These are phyloP conservation scores for Apotomis betuletana DNA, from an alignment of 2,888 invertebrate genomes.

Conservation along the genomic window DNA sequence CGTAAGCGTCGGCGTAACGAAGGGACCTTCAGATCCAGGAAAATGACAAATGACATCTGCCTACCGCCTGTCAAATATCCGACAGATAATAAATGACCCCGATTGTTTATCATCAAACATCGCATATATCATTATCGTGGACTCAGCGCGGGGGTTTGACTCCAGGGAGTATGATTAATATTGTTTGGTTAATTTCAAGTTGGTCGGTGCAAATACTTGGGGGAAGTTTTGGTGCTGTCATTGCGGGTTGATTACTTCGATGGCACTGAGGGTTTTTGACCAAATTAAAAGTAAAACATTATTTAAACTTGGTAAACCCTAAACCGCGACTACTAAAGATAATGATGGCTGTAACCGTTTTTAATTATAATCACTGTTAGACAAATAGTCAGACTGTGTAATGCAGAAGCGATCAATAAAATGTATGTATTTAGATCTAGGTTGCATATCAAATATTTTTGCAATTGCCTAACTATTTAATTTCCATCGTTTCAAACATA, in stretches of 20 bases:
- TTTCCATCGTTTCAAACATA: too few species aligned
- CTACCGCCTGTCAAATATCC: conserved; percentile 87
- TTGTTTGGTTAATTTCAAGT: conserved; percentile 81
- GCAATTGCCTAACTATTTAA: too few species aligned
- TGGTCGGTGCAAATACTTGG: conserved; percentile 72
- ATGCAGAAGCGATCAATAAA: too few species aligned
- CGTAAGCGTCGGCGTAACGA: conserved; percentile 78
- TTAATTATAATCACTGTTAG: too few species aligned
- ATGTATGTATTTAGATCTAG: too few species aligned
- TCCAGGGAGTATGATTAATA: conserved; percentile 77
- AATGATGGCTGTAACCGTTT: too few species aligned
- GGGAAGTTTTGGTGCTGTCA: conserved; percentile 74
- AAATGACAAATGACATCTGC: conserved; percentile 88
- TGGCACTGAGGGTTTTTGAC: conserved; percentile 13
- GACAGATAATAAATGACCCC: conserved; percentile 87
- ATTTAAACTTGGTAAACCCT: too few species aligned
- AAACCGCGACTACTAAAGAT: too few species aligned
- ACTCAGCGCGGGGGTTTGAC: conserved; percentile 74
- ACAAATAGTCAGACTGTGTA: too few species aligned
- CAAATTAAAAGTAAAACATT: background rate
- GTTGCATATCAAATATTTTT: too few species aligned
- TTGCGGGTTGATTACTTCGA: conserved; percentile 66
- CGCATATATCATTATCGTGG: conserved; percentile 83
- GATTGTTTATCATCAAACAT: conserved; percentile 85
- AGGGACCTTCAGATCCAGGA: conserved; percentile 83